phyloP scores from a whole-genome alignment of 2,888 invertebrate species.

The Brachylomia viminalis region DNA sequence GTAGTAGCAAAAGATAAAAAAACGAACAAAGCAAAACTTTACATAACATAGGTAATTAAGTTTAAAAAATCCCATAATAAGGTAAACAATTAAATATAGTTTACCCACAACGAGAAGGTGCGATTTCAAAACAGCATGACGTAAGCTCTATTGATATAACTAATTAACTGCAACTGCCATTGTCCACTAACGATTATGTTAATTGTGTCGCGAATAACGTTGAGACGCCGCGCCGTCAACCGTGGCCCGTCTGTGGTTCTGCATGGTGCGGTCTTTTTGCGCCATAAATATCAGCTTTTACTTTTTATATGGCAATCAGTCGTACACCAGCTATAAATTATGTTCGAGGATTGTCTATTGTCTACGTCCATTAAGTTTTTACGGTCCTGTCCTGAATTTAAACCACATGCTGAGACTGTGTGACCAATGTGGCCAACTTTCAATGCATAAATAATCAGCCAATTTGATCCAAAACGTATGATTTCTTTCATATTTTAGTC shows the following conservation, averaged over 20 bases:
- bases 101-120: constrained; percentile 57
- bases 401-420: constrained; percentile 10
- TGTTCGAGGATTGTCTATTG: constrained; percentile 31
- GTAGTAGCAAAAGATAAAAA: constrained; percentile 3
- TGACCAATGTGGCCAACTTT: constrained; percentile 6
- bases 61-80: constrained; percentile 32
- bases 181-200: constrained; percentile 61
- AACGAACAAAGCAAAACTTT: constrained; percentile 25
- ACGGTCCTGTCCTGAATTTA: constrained; percentile 23
- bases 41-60: constrained; percentile 40
- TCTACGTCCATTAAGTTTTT: constrained; percentile 7
- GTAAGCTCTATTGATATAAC: constrained; percentile 48
- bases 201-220: constrained; percentile 58
- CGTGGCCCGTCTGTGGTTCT: constrained; percentile 39
- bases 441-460: too few species aligned
- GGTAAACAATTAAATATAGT: constrained; percentile 54
- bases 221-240: constrained; percentile 35
- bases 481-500: neutral
- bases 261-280: constrained; percentile 33
- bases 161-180: constrained; percentile 59
- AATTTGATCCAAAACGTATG: neutral
- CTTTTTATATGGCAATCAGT: constrained; percentile 47
- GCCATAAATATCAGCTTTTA: constrained; percentile 52
- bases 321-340: constrained; percentile 18
- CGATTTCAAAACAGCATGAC: constrained; percentile 64